Evolutionary conservation across 2,888 invertebrate species (phyloP).

Genomic region (Rutpela maculata): DNA sequence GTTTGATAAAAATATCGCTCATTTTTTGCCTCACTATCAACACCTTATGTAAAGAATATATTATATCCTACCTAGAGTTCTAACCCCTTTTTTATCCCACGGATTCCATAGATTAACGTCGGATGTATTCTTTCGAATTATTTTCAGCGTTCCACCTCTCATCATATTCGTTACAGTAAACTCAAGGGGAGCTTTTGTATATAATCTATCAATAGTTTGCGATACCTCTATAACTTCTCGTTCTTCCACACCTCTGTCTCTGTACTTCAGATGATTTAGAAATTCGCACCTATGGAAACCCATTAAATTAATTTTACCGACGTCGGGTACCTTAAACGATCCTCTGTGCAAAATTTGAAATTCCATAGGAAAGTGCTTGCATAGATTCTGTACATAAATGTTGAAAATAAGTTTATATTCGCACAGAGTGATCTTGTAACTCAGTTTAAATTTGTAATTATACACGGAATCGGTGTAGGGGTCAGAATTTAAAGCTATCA

Average conservation of each 20-base stretch:
- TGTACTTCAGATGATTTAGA: constrained; percentile 70
- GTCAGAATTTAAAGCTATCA: constrained; percentile 94
- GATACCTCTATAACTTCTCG: constrained; percentile 92
- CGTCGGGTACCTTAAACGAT: constrained; percentile 97
- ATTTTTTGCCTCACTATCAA: too few species aligned
- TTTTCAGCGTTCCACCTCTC: constrained; percentile 92
- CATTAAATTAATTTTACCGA: constrained; percentile 92
- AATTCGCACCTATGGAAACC: constrained; percentile 90
- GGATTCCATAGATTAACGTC: constrained; percentile 99
- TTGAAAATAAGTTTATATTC: constrained; percentile 95
- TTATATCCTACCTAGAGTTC: too few species aligned
- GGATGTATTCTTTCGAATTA: constrained; percentile 95
- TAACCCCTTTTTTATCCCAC: constrained; percentile 67
- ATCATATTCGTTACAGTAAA: constrained; percentile 95
- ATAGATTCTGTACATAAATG: constrained; percentile 95
- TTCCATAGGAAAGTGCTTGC: constrained; percentile 91
- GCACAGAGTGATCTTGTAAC: constrained; percentile 91
- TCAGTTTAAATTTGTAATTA: constrained; percentile 94
- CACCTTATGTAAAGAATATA: too few species aligned
- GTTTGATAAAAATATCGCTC: too few species aligned
- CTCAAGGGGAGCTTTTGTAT: constrained; percentile 94
- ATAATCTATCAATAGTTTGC: constrained; percentile 95
- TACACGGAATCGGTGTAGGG: constrained; percentile 95
- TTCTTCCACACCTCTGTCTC: constrained; percentile 69
- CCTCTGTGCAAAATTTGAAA: constrained; percentile 96